Evolutionary conservation across 2,888 invertebrate species (phyloP).

Genomic region (Pomacea canaliculata): DNA sequence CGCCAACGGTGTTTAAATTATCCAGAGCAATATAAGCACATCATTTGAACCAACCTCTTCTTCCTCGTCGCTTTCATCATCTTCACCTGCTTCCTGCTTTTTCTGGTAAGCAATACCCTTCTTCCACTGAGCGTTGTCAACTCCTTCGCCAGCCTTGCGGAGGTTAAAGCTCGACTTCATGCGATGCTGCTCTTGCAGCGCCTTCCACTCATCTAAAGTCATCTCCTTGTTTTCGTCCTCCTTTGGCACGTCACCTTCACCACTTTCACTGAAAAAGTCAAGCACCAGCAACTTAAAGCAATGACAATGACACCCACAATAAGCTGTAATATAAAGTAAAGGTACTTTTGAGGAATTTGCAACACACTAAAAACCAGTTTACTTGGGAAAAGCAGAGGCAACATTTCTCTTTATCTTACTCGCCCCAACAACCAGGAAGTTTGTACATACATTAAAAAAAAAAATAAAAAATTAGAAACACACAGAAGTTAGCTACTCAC

Average conservation of each 20-base stretch:
- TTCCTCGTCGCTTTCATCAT: slow-evolving; percentile 75
- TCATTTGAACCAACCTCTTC: slow-evolving; percentile 34
- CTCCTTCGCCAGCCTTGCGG: slow-evolving; percentile 94
- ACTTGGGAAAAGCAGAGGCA: too few relatives aligned
- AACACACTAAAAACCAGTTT: background rate
- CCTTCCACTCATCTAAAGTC: slow-evolving; percentile 95
- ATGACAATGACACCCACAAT: too few relatives aligned
- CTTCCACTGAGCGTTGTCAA: slow-evolving; percentile 81
- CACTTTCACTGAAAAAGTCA: slow-evolving; percentile 49
- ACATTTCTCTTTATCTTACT: too few relatives aligned
- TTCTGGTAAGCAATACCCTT: slow-evolving; percentile 73
- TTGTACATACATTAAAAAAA: too few relatives aligned
- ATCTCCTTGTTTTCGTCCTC: slow-evolving; percentile 88
- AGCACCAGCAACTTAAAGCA: background rate
- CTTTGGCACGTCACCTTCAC: slow-evolving; percentile 41
- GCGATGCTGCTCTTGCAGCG: slow-evolving; percentile 81
- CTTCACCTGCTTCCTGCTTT: slow-evolving; percentile 73
- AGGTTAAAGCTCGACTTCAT: slow-evolving; percentile 90
- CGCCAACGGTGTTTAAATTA: too few relatives aligned
- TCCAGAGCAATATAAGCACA: too few relatives aligned
- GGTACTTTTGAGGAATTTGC: background rate
- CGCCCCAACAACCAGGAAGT: too few relatives aligned
- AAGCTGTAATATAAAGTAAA: background rate
- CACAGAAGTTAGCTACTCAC: slow-evolving; percentile 33
- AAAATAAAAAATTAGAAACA: too few relatives aligned